A percentile compares a stretch with the other conserved stretches of the same genome.
Evolutionary conservation across 2,797 vertebrate species (phyloP).

Genomic region (Cottoperca gobio): DNA sequence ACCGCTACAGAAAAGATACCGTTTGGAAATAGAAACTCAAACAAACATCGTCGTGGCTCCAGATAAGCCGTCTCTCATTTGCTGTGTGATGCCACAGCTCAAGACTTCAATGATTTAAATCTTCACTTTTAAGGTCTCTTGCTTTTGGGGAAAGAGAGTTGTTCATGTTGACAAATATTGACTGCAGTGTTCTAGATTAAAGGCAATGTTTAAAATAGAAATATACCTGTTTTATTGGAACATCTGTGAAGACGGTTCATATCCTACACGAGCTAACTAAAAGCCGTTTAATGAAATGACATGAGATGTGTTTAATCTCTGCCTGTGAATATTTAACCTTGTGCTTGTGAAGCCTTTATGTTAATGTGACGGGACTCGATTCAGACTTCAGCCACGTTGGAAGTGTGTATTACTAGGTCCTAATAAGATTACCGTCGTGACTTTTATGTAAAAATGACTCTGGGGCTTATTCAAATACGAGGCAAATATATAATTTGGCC

Average conservation of each 20-base stretch:
- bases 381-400: not conserved
- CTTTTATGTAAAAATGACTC: constrained; percentile 6
- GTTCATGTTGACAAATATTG: constrained; percentile 34
- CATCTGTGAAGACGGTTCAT: not conserved
- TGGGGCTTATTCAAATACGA: not conserved
- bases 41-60: constrained; percentile 56
- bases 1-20: constrained; percentile 46
- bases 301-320: constrained; percentile 15
- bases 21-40: constrained; percentile 67
- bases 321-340: not conserved
- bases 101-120: constrained; percentile 54
- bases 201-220: constrained; percentile 1
- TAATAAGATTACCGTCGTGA: not conserved
- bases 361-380: not conserved
- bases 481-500: not conserved
- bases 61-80: constrained; percentile 64
- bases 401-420: constrained; percentile 6
- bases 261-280: not conserved
- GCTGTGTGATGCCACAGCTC: constrained; percentile 37
- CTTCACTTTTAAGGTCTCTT: constrained; percentile 49
- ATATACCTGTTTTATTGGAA: not conserved
- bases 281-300: constrained; percentile 3
- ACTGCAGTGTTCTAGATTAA: not conserved
- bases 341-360: constrained; percentile 5
- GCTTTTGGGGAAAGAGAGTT: constrained; percentile 24